Percentiles rank a stretch among this genome's conserved stretches.
These are phyloP conservation scores for Ditylenchus weischeri DNA, from an alignment of 2,888 invertebrate genomes.

Conservation along the genomic window DNA sequence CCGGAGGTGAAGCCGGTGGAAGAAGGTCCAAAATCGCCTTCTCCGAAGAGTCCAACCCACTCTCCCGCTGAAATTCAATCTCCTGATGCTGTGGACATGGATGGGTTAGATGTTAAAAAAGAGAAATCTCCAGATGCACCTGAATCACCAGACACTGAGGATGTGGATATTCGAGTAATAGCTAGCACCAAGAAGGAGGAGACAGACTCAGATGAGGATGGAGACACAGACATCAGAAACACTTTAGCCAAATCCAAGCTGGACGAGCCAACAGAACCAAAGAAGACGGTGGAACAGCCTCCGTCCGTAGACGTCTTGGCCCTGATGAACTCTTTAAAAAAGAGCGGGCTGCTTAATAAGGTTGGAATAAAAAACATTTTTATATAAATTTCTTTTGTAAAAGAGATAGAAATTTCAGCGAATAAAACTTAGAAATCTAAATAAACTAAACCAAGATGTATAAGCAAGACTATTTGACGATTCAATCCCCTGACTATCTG, in stretches of 20 bases:
- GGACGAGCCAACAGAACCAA: too few species aligned
- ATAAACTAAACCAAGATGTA: too few species aligned
- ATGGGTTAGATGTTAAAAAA: neutral
- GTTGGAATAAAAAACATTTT: too few species aligned
- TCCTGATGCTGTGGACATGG: neutral
- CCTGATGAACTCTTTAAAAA: conserved; percentile 1
- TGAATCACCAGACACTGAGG: neutral
- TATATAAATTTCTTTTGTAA: too few species aligned
- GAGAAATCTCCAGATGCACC: neutral
- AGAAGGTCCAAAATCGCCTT: neutral
- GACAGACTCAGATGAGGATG: neutral
- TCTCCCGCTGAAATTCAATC: conserved; percentile 4
- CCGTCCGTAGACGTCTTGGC: neutral
- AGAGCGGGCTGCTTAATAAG: conserved; percentile 1
- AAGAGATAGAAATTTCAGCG: too few species aligned
- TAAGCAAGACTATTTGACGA: too few species aligned
- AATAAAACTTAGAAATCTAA: too few species aligned
- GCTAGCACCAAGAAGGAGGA: neutral
- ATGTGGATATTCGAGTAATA: neutral
- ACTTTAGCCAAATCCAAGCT: too few species aligned
- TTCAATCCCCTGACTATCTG: too few species aligned
- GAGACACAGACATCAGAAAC: conserved; percentile 2
- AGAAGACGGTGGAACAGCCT: too few species aligned
- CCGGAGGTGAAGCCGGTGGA: neutral
- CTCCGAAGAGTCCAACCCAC: neutral